These are phyloP conservation scores for Machimus atricapillus DNA, from an alignment of 2,888 invertebrate species.

Conservation along the genomic window DNA sequence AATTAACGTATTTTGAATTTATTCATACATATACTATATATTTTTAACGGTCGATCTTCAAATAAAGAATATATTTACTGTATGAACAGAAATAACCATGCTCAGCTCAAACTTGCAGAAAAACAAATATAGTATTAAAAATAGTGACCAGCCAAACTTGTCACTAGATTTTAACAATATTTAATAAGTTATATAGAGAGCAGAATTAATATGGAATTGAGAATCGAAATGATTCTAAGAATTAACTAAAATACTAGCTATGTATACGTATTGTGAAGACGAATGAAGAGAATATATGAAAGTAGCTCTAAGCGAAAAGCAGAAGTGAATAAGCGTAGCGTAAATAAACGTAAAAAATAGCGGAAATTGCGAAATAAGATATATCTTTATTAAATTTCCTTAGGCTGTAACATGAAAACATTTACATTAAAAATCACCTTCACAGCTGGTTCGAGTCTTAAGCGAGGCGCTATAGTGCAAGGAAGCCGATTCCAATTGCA, in stretches of 20 bases:
- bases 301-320: background rate
- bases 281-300: background rate
- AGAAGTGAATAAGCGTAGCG: background rate
- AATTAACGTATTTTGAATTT: too few species aligned
- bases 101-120: background rate
- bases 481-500: conserved; percentile 23
- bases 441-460: conserved; percentile 32
- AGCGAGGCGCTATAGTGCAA: conserved; percentile 30
- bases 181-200: background rate
- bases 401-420: background rate
- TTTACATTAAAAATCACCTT: conserved; percentile 42
- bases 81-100: too few species aligned
- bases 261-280: background rate
- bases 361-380: background rate
- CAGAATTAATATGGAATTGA: background rate
- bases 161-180: background rate
- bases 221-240: background rate
- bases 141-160: background rate
- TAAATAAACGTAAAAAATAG: background rate
- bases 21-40: too few species aligned
- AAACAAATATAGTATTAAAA: background rate
- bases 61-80: too few species aligned
- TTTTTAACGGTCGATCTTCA: too few species aligned
- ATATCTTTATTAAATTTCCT: background rate
- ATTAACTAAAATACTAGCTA: background rate